Conservation (phyloP, 1,140 invertebrate species). For the Meteorus sp. region DNA sequence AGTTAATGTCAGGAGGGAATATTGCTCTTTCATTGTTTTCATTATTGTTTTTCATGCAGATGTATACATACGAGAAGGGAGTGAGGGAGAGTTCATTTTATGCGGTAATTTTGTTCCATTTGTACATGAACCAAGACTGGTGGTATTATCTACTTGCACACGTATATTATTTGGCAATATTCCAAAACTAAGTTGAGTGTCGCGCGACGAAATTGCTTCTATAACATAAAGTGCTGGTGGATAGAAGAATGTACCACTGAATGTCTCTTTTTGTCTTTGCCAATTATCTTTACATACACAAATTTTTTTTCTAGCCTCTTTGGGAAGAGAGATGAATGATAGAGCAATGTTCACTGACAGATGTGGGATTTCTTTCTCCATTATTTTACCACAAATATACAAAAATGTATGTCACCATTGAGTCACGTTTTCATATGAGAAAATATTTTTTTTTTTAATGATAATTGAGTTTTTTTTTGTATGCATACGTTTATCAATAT, state of each 20-base stretch:
- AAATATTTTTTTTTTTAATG: too few species aligned
- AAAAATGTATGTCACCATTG: too few species aligned
- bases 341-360: too few species aligned
- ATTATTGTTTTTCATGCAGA: neutral
- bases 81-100: neutral
- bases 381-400: too few species aligned
- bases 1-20: neutral
- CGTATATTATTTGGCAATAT: slow-evolving; percentile 10
- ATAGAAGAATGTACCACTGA: neutral
- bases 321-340: too few species aligned
- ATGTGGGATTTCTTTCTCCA: too few species aligned
- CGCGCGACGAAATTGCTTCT: slow-evolving; percentile 19
- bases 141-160: slow-evolving; percentile 17
- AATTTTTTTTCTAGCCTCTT: slow-evolving; percentile 6
- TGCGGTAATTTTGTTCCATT: slow-evolving; percentile 11
- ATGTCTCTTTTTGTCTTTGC: slow-evolving; percentile 20
- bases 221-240: slow-evolving; percentile 18
- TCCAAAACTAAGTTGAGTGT: slow-evolving; percentile 7
- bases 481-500: too few species aligned
- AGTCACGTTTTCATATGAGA: too few species aligned
- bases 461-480: too few species aligned
- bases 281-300: too few species aligned
- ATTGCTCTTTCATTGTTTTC: neutral
- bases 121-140: slow-evolving; percentile 7
- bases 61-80: neutral